phyloP scores from a whole-genome alignment of 2,888 invertebrate species.

The Brassicogethes aeneus region DNA sequence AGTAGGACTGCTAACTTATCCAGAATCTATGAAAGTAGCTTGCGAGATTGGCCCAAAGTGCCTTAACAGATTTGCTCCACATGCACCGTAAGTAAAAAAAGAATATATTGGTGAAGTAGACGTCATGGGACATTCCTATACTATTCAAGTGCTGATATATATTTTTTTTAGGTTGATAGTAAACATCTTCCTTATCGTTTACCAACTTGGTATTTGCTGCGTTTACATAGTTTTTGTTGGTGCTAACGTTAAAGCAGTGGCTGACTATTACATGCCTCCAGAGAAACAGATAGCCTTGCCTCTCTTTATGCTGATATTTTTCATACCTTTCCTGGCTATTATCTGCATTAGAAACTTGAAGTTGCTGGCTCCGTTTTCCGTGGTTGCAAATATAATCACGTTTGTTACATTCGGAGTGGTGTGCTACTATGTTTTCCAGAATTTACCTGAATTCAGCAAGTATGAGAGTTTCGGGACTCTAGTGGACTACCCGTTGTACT shows the following conservation, averaged over 20 bases:
- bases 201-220: constrained; percentile 84
- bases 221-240: constrained; percentile 57
- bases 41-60: constrained; percentile 63
- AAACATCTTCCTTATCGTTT: constrained; percentile 64
- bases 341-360: constrained; percentile 81
- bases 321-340: constrained; percentile 62
- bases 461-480: constrained; percentile 55
- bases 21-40: constrained; percentile 71
- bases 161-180: constrained; percentile 45
- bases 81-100: constrained; percentile 37
- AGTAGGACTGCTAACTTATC: constrained; percentile 73
- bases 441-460: constrained; percentile 54
- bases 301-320: constrained; percentile 33
- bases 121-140: background rate
- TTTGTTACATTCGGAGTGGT: constrained; percentile 77
- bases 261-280: constrained; percentile 25
- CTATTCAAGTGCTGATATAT: no score
- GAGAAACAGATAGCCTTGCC: constrained; percentile 14
- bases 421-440: constrained; percentile 73
- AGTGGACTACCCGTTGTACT: constrained; percentile 77
- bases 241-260: constrained; percentile 34
- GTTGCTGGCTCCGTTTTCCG: constrained; percentile 81
- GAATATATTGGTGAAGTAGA: background rate
- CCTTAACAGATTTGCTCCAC: constrained; percentile 49
- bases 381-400: constrained; percentile 79